phyloP scores from a whole-genome alignment of 2,797 vertebrate genomes.

The Lagorchestes hirsutus region DNA sequence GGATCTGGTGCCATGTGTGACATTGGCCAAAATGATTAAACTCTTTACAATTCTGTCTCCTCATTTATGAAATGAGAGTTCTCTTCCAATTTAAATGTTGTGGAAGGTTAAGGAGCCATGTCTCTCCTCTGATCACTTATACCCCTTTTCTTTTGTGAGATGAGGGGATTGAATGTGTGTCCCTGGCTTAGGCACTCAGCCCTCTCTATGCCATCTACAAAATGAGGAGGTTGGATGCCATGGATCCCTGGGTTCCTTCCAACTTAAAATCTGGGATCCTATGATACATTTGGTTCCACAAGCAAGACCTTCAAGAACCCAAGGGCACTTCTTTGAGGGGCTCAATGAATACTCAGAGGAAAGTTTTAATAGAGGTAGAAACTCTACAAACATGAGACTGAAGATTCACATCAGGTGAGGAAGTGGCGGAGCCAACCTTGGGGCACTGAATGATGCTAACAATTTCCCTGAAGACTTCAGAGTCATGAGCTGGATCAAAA shows the following conservation, averaged over 20 bases:
- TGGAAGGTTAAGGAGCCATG: background rate
- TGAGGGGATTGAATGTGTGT: background rate
- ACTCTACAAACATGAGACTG: background rate
- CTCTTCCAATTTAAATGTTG: background rate
- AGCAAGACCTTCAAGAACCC: background rate
- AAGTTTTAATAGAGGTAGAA: background rate
- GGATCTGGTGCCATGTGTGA: background rate
- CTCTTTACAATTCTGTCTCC: background rate
- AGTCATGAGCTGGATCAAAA: slow-evolving; percentile 56
- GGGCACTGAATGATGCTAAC: background rate
- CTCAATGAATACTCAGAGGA: background rate
- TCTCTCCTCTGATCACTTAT: too few relatives aligned
- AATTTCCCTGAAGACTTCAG: background rate
- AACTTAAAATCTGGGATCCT: background rate
- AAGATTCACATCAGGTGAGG: background rate
- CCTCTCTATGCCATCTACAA: background rate
- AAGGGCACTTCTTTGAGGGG: background rate
- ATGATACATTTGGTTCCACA: background rate
- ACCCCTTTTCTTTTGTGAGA: background rate
- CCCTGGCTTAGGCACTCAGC: background rate
- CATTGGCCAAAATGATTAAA: background rate
- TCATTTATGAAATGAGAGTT: background rate
- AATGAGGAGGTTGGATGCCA: background rate
- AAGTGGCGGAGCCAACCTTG: background rate
- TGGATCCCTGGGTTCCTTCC: background rate